Conservation (phyloP, 2,113 vertebrate genomes). For the Desmodus rotundus region DNA sequence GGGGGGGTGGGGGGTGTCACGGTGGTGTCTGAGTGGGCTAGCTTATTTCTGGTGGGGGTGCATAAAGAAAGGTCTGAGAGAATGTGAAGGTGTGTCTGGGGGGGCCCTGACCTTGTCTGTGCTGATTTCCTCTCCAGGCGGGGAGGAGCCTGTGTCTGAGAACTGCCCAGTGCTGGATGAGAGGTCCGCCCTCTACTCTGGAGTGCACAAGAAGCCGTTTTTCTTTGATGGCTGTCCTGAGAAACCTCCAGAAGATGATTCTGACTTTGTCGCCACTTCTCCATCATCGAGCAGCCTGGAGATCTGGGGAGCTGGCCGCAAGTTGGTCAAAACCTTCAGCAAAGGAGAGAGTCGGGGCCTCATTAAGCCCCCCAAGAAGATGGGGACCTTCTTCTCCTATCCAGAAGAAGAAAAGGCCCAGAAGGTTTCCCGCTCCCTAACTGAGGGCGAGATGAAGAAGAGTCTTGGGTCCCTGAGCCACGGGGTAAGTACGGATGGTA, state of each 20-base stretch:
- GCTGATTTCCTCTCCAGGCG: slow-evolving; percentile 73
- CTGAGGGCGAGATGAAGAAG: slow-evolving; percentile 94
- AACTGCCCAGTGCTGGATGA: slow-evolving; percentile 86
- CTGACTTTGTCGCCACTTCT: slow-evolving; percentile 89
- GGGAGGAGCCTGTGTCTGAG: slow-evolving; percentile 87
- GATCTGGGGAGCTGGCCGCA: slow-evolving; percentile 90
- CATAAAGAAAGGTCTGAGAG: neutral
- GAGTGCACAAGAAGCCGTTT: slow-evolving; percentile 91
- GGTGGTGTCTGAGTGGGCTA: too few relatives aligned
- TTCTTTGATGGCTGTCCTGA: slow-evolving; percentile 86
- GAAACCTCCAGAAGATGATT: slow-evolving; percentile 88
- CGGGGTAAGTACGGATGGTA: slow-evolving; percentile 95
- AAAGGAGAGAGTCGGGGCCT: slow-evolving; percentile 91
- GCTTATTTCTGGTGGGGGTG: neutral
- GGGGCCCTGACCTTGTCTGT: neutral
- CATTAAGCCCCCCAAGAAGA: slow-evolving; percentile 92
- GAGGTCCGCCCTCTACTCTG: slow-evolving; percentile 91
- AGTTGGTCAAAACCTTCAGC: slow-evolving; percentile 92
- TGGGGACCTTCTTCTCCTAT: slow-evolving; percentile 94
- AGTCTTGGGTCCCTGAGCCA: slow-evolving; percentile 91
- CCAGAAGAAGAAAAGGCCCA: slow-evolving; percentile 89
- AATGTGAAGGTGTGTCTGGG: neutral
- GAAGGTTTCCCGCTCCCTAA: slow-evolving; percentile 92
- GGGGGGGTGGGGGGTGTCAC: neutral
- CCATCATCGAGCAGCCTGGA: slow-evolving; percentile 93